Conservation (phyloP, 2,888 invertebrate genomes). For the Carterocephalus palaemon region DNA sequence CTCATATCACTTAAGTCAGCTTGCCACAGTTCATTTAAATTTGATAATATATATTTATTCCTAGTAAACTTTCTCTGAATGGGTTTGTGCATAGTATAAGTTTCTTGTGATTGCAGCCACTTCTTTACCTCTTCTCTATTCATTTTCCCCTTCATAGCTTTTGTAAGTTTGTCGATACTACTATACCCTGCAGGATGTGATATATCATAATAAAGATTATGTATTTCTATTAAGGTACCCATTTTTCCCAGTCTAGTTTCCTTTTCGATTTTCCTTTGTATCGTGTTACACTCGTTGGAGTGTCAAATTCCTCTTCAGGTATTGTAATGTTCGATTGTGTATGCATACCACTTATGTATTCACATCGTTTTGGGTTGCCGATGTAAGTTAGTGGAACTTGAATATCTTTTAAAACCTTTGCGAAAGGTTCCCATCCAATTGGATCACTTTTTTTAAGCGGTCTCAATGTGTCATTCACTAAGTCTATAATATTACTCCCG, state of each 20-base stretch:
- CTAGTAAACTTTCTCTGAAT: slow-evolving; percentile 30
- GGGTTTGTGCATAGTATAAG: slow-evolving; percentile 34
- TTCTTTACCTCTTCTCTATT: slow-evolving; percentile 26
- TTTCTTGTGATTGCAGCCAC: slow-evolving; percentile 34
- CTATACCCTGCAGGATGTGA: slow-evolving; percentile 34
- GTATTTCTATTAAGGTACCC: slow-evolving; percentile 38
- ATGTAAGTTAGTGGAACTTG: slow-evolving; percentile 33
- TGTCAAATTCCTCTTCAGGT: slow-evolving; percentile 3
- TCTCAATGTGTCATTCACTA: slow-evolving; percentile 35
- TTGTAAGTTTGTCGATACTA: slow-evolving; percentile 29
- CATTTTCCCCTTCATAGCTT: slow-evolving; percentile 34
- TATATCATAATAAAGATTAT: slow-evolving; percentile 34
- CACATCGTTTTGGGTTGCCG: slow-evolving; percentile 32
- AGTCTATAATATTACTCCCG: slow-evolving; percentile 37
- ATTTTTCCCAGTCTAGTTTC: slow-evolving; percentile 37
- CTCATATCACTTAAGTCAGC: slow-evolving; percentile 32
- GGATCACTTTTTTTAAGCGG: slow-evolving; percentile 35
- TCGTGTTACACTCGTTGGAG: background rate
- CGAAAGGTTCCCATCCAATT: slow-evolving; percentile 36
- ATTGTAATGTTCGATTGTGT: slow-evolving; percentile 2
- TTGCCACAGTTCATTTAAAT: slow-evolving; percentile 34
- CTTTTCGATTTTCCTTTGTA: slow-evolving; percentile 23
- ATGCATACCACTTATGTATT: slow-evolving; percentile 25
- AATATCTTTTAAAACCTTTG: slow-evolving; percentile 31
- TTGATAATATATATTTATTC: slow-evolving; percentile 32